A percentile compares a stretch with the other conserved stretches of the same genome.
Conservation (phyloP, 2,113 vertebrate genomes). For the Polyodon spathula region DNA sequence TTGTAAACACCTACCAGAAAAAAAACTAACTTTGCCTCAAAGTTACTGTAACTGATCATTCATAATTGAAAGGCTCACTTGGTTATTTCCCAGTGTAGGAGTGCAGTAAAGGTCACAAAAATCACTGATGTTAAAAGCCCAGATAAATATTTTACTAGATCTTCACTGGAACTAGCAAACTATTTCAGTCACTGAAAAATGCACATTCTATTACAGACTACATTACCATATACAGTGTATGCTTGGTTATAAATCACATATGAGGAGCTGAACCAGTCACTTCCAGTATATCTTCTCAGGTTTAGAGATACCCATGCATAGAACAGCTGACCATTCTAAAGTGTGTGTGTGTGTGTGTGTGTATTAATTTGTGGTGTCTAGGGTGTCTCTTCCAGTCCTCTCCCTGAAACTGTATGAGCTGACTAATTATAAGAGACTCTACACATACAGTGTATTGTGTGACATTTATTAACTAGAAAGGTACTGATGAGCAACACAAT, state of each 20-base stretch:
- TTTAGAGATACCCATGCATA: too few relatives aligned
- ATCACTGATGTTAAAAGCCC: background rate
- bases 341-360: too few relatives aligned
- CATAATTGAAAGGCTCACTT: conserved; percentile 8
- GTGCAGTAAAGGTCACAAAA: conserved; percentile 16
- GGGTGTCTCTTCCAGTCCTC: too few relatives aligned
- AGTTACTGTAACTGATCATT: conserved; percentile 13
- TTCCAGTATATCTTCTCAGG: too few relatives aligned
- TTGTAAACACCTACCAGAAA: conserved; percentile 1
- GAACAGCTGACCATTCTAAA: conserved; percentile 2
- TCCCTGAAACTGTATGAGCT: too few relatives aligned
- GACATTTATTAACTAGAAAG: too few relatives aligned
- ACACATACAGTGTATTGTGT: too few relatives aligned
- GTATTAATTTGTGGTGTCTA: too few relatives aligned
- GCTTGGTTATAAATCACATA: background rate
- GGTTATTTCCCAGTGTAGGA: conserved; percentile 39
- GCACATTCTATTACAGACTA: conserved; percentile 20
- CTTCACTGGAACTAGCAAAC: too few relatives aligned
- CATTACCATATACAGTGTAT: background rate
- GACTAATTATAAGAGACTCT: background rate
- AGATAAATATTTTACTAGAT: too few relatives aligned
- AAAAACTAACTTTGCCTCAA: conserved; percentile 1
- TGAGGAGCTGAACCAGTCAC: too few relatives aligned
- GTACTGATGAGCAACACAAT: too few relatives aligned
- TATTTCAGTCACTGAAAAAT: conserved; percentile 37